Percentiles rank a stretch among this genome's conserved stretches.
phyloP scores from a whole-genome alignment of 2,888 invertebrate species.

The Drepana falcataria region DNA sequence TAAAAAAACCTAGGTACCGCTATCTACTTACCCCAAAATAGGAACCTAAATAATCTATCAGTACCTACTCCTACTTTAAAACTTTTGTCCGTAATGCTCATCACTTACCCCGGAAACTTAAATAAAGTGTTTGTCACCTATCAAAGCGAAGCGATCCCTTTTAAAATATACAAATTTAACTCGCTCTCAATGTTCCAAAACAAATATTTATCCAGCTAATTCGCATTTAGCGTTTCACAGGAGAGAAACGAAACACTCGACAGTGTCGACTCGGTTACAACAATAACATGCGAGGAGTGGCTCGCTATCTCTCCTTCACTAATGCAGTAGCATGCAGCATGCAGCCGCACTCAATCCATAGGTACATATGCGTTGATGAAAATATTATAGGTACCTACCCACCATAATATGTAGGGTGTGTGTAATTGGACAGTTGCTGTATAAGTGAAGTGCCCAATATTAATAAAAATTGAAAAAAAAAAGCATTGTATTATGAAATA shows the following conservation, averaged over 20 bases:
- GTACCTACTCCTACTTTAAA: too few species aligned
- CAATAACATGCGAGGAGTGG: slow-evolving; percentile 60
- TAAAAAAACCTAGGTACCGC: too few species aligned
- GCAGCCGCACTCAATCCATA: slow-evolving; percentile 29
- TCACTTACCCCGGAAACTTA: not conserved
- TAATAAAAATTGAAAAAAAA: too few species aligned
- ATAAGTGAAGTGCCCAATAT: too few species aligned
- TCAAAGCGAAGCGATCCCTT: slow-evolving; percentile 15
- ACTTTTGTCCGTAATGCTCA: too few species aligned
- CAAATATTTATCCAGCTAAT: slow-evolving; percentile 75
- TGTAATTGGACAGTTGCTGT: too few species aligned
- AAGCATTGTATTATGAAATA: too few species aligned
- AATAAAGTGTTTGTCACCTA: not conserved
- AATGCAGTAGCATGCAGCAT: slow-evolving; percentile 24
- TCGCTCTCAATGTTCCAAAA: slow-evolving; percentile 57
- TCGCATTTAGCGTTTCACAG: slow-evolving; percentile 65
- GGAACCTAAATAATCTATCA: too few species aligned
- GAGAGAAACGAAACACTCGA: slow-evolving; percentile 68
- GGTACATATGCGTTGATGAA: slow-evolving; percentile 1
- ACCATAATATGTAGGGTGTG: too few species aligned
- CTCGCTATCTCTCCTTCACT: slow-evolving; percentile 16
- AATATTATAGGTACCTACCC: too few species aligned
- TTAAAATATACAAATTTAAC: slow-evolving; percentile 54
- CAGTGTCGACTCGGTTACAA: slow-evolving; percentile 66
- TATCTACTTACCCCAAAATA: too few species aligned